These are phyloP conservation scores for Syncerus caffer DNA, from an alignment of 2,797 vertebrate species.

Conservation along the genomic window DNA sequence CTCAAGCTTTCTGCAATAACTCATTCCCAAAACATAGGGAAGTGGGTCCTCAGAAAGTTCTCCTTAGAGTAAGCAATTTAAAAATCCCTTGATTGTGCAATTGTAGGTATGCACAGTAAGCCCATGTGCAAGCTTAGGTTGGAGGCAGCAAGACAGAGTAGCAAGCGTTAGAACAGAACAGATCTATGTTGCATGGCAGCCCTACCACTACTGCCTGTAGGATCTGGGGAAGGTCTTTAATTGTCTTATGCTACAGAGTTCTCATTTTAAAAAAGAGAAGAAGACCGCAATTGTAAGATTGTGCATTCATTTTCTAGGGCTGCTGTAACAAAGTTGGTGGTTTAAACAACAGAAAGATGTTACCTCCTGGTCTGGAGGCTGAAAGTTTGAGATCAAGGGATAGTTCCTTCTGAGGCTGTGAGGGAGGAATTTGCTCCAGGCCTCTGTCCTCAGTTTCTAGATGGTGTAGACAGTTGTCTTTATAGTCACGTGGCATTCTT, in stretches of 20 bases:
- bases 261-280: background rate
- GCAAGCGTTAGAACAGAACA: background rate
- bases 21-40: background rate
- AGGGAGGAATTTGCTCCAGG: background rate
- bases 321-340: background rate
- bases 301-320: background rate
- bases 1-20: background rate
- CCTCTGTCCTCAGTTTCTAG: background rate
- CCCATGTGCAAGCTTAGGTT: background rate
- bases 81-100: background rate
- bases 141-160: background rate
- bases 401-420: background rate
- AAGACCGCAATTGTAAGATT: background rate
- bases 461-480: background rate
- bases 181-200: background rate
- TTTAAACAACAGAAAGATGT: background rate
- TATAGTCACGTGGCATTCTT: background rate
- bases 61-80: background rate
- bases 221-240: background rate
- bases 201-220: no score
- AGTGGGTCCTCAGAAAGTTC: background rate
- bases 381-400: background rate
- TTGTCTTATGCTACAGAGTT: background rate
- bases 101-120: background rate
- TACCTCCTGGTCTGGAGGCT: background rate